phyloP scores from a whole-genome alignment of 2,797 vertebrate species.

The Tamandua tetradactyla region DNA sequence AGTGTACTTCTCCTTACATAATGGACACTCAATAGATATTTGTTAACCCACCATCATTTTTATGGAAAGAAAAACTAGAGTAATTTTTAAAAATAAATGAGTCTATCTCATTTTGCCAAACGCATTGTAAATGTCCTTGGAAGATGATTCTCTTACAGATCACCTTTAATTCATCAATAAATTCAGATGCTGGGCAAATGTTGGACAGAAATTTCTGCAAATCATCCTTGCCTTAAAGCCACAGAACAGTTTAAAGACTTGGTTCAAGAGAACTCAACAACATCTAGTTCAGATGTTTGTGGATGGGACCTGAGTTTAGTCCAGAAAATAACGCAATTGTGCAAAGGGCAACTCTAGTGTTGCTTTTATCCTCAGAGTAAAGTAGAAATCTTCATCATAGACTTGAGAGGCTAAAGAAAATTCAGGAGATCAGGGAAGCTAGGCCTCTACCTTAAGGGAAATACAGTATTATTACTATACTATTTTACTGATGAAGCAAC shows the following conservation, averaged over 20 bases:
- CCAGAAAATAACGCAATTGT: not conserved
- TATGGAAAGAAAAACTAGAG: not conserved
- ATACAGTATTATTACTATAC: not conserved
- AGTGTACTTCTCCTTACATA: slow-evolving; percentile 19
- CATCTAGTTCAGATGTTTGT: not conserved
- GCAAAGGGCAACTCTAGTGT: not conserved
- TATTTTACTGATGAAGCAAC: not conserved
- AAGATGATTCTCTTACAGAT: not conserved
- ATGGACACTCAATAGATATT: not conserved
- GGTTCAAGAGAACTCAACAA: slow-evolving; percentile 9
- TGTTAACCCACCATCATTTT: not conserved
- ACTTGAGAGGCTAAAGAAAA: slow-evolving; percentile 7
- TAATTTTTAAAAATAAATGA: slow-evolving; percentile 38
- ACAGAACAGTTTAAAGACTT: slow-evolving; percentile 19
- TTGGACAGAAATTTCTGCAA: not conserved
- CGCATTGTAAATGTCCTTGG: slow-evolving; percentile 2
- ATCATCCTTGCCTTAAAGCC: not conserved
- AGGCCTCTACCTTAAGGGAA: not conserved
- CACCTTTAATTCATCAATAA: not conserved
- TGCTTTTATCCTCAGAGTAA: slow-evolving; percentile 23
- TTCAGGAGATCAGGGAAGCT: not conserved
- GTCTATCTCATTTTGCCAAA: slow-evolving; percentile 21
- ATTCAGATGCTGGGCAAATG: not conserved
- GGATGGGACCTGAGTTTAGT: not conserved
- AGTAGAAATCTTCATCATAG: not conserved